A percentile compares a stretch with the other conserved stretches of the same genome.
Conservation (phyloP, 1,140 invertebrate genomes). For the Ptiloglossa arizonensis region DNA sequence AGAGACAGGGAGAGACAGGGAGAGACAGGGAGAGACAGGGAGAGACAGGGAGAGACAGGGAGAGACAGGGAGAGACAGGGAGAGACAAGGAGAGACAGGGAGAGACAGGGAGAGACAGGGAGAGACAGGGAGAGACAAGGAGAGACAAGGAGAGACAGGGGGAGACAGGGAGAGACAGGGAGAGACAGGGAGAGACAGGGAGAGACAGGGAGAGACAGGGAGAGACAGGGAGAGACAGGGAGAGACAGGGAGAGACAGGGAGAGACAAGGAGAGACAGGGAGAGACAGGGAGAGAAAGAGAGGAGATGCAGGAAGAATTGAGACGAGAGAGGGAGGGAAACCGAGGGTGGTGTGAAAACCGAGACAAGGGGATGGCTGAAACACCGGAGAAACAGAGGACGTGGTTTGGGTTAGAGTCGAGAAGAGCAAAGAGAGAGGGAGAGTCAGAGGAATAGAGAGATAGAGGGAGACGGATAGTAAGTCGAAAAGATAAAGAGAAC, state of each 20-base stretch:
- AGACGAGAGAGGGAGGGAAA: background rate
- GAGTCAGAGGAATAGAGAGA: too few relatives aligned
- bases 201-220: too few relatives aligned
- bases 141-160: slow-evolving; percentile 1
- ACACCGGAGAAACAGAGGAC: background rate
- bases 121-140: slow-evolving; percentile 30
- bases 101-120: slow-evolving; percentile 40
- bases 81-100: slow-evolving; percentile 39
- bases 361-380: slow-evolving; percentile 1
- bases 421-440: too few relatives aligned
- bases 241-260: slow-evolving; percentile 46
- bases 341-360: slow-evolving; percentile 54
- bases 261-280: slow-evolving; percentile 24
- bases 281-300: slow-evolving; percentile 46
- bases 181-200: too few relatives aligned
- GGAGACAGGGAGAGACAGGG: slow-evolving; percentile 51
- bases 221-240: too few relatives aligned
- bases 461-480: too few relatives aligned
- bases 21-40: too few relatives aligned
- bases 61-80: slow-evolving; percentile 43
- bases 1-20: slow-evolving; percentile 58
- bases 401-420: too few relatives aligned
- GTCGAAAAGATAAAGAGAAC: too few relatives aligned
- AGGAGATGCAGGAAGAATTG: background rate
- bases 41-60: too few relatives aligned